These are phyloP conservation scores for Chascanopsetta lugubris DNA, from an alignment of 2,113 vertebrate genomes.

Conservation along the genomic window DNA sequence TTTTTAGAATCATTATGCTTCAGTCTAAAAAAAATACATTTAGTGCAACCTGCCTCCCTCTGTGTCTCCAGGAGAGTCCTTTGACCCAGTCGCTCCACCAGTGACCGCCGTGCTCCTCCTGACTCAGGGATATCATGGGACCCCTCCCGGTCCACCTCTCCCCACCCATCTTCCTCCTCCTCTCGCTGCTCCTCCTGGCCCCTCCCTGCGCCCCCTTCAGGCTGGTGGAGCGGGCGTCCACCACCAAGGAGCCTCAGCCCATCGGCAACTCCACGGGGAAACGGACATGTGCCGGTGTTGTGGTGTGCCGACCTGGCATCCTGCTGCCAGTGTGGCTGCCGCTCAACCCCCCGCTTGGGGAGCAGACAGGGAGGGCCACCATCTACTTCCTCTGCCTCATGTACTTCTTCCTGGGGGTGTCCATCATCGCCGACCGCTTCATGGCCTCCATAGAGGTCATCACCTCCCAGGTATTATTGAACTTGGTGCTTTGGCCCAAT, in stretches of 20 bases:
- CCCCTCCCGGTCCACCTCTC: constrained; percentile 33
- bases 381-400: constrained; percentile 93
- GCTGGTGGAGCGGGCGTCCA: constrained; percentile 52
- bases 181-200: constrained; percentile 61
- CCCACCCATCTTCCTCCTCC: constrained; percentile 45
- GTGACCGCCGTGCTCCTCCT: constrained; percentile 33
- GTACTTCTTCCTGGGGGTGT: constrained; percentile 95
- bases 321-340: constrained; percentile 92
- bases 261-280: constrained; percentile 44
- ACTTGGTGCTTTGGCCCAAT: neutral
- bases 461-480: constrained; percentile 88
- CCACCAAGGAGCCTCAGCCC: constrained; percentile 46
- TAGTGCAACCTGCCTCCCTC: neutral
- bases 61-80: constrained; percentile 48
- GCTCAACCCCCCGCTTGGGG: constrained; percentile 82
- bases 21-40: neutral
- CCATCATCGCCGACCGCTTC: constrained; percentile 96
- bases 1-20: neutral
- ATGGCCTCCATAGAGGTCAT: constrained; percentile 98
- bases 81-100: constrained; percentile 36
- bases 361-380: constrained; percentile 86
- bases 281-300: constrained; percentile 72
- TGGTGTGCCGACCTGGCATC: constrained; percentile 84
- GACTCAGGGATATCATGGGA: constrained; percentile 63
- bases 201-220: constrained; percentile 49